Evolutionary conservation across 2,797 vertebrate species (phyloP).

Genomic region (Sebastes diploproa): DNA sequence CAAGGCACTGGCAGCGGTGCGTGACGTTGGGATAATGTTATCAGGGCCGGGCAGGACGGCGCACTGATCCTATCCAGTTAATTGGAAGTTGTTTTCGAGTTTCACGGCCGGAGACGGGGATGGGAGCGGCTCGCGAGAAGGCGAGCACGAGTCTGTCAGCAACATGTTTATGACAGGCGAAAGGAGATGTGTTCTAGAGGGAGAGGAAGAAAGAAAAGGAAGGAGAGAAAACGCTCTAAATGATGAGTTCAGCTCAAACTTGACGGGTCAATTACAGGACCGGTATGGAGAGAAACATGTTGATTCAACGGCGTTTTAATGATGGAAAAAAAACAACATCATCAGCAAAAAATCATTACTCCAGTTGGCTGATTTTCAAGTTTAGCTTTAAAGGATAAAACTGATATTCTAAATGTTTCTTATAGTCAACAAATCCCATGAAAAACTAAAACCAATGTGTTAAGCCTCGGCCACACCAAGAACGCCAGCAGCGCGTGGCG

Average conservation of each 20-base stretch:
- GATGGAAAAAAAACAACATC: neutral
- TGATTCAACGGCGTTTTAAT: neutral
- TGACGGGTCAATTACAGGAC: conserved; percentile 22
- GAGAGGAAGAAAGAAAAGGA: neutral
- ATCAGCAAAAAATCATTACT: neutral
- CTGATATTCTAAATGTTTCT: neutral
- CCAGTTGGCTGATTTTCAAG: neutral
- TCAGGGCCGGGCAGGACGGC: conserved; percentile 59
- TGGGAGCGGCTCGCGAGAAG: conserved; percentile 15
- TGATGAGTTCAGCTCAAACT: neutral
- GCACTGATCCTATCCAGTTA: conserved; percentile 59
- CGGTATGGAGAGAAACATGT: neutral
- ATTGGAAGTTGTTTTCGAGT: conserved; percentile 67
- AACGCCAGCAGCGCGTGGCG: no score
- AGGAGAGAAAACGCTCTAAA: neutral
- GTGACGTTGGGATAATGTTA: conserved; percentile 64
- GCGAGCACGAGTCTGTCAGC: conserved; percentile 2
- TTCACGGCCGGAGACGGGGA: conserved; percentile 32
- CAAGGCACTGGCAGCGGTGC: conserved; percentile 48
- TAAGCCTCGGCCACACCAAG: no score
- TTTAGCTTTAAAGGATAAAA: neutral
- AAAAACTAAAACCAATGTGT: neutral
- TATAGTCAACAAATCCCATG: neutral
- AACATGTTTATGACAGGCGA: conserved; percentile 13
- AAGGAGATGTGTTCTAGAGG: neutral